Base-by-base conservation (phyloP, 2,888 invertebrate genomes). In the Dicyrtoma fusca region DNA sequence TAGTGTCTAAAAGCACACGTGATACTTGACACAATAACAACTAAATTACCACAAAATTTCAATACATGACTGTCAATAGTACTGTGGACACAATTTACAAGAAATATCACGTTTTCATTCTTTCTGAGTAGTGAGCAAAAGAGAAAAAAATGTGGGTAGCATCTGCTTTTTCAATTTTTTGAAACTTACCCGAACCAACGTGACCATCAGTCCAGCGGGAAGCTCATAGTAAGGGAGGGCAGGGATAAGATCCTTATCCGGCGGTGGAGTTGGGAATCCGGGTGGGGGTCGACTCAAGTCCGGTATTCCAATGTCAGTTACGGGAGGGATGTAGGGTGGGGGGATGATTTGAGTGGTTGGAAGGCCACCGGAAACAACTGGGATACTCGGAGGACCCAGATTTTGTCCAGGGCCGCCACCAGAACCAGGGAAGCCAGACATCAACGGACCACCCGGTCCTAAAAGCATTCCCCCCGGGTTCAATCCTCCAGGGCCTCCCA, bases 191-290 rank as follows among this genome's bases (percentile, higher is more conserved):
- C 92, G 92, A 74, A 99, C 92, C 14, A 97, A 87, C n/a, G 97
- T 95, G 72, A 97, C 96, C 91, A 99, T 97, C 21, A 99, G 87
- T 57, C 97, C 98, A 70, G 98, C 97, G 1, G 99, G 98, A 77
- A 98, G 87, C 83, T 98, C 97, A 83, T 92, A 98, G 84, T 98
- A 99, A 64, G 97, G 96, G 81, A 94, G 71, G 25, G 75, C 74
- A 10, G 80, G 80, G 65, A 80, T 80, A 49, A 77, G 72, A 26
- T 79, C 79, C n/a, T 76, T 76, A 64, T 79, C 79, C 11, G 78
- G 76, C 23, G 76, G 74, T 34, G 77, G 77, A 14, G 81, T 77
- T 26, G 80, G 81, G 75, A 82, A 82, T 13, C 81, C 81, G 4
- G 83, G 82, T 11, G 83, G 83, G 42, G 83, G 83, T 72, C 81